Conservation (phyloP, 2,113 vertebrate genomes). For the Kryptolebias marmoratus region DNA sequence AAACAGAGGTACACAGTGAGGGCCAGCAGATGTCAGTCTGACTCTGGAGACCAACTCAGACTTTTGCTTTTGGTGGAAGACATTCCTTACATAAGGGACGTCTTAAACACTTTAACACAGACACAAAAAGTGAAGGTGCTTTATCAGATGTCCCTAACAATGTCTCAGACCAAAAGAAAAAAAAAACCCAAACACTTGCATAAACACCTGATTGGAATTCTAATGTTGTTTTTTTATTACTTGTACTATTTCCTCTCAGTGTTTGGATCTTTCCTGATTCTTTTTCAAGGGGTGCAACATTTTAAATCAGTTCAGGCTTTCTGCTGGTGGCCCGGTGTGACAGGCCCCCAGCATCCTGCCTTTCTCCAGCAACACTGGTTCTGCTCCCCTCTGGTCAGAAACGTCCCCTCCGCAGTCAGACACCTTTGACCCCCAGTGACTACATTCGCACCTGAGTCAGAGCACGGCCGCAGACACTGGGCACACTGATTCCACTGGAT, state of each 20-base stretch:
- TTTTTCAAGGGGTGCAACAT: not conserved
- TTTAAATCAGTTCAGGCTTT: not conserved
- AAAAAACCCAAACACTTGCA: no score
- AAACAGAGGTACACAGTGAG: conserved; percentile 23
- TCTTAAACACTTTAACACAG: not conserved
- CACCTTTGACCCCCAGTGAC: conserved; percentile 48
- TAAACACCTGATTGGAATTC: no score
- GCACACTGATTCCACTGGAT: conserved; percentile 42
- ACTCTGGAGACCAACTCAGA: conserved; percentile 36
- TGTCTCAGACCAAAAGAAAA: not conserved
- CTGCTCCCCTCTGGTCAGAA: not conserved
- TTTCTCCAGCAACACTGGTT: not conserved
- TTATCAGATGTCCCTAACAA: conserved; percentile 5
- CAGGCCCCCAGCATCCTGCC: conserved; percentile 4
- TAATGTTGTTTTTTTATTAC: no score
- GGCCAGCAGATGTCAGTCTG: conserved; percentile 72
- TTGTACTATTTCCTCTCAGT: not conserved
- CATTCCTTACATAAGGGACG: conserved; percentile 44
- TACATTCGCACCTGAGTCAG: conserved; percentile 49
- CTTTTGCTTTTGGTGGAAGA: conserved; percentile 2
- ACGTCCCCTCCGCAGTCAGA: not conserved
- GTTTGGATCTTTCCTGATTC: not conserved
- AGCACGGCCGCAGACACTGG: conserved; percentile 38
- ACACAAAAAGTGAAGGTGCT: conserved; percentile 13
- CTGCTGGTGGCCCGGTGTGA: not conserved